phyloP scores from a whole-genome alignment of 2,113 vertebrate species.

The Notothenia coriiceps region DNA sequence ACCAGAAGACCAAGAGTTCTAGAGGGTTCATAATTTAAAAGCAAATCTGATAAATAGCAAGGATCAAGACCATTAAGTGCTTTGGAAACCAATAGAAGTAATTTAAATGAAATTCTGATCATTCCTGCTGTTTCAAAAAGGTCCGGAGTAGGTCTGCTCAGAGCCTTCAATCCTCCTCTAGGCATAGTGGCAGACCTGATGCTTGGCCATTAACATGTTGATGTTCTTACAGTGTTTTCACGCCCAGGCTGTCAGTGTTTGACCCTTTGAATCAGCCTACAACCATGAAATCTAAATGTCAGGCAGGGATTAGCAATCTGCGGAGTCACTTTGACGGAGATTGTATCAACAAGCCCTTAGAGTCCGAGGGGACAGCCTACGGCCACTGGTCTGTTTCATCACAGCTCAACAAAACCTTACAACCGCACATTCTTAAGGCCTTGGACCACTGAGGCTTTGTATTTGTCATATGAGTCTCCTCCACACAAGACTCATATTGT shows the following conservation, averaged over 20 bases:
- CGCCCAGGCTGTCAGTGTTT: background rate
- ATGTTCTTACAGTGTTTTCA: background rate
- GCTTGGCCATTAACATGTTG: background rate
- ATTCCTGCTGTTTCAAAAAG: no score
- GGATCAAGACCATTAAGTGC: no score
- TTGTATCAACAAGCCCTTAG: conserved; percentile 18
- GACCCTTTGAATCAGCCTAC: background rate
- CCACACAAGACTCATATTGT: background rate
- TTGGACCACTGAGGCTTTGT: background rate
- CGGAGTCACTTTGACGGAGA: conserved; percentile 32
- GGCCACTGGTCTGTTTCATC: conserved; percentile 19
- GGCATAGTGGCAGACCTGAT: background rate
- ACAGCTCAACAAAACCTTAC: conserved; percentile 13
- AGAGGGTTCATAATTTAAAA: no score
- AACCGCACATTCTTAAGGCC: background rate
- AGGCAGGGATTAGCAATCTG: conserved; percentile 13
- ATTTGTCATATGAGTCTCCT: background rate
- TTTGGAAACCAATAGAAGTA: no score
- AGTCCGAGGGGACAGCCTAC: background rate
- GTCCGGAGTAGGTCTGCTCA: no score
- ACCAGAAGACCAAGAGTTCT: no score
- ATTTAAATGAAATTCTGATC: no score
- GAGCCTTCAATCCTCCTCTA: no score
- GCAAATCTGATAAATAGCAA: no score
- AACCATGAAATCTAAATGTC: background rate